Percentiles rank a stretch among this genome's conserved stretches.
Evolutionary conservation across 2,797 vertebrate species (phyloP).

Genomic region (Pangasius larnaudii): DNA sequence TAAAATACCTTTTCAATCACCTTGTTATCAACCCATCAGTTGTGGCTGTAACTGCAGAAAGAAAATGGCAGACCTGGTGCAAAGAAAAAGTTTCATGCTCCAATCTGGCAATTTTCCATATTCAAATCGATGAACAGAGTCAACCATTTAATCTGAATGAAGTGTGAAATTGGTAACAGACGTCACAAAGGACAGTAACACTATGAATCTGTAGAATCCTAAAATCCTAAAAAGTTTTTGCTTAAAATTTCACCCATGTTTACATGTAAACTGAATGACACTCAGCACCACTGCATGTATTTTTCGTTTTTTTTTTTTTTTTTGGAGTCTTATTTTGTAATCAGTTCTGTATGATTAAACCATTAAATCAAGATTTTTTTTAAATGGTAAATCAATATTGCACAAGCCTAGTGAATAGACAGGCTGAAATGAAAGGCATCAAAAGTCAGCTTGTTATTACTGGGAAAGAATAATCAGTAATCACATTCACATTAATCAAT

Average conservation of each 20-base stretch:
- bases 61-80: not conserved
- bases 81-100: not conserved
- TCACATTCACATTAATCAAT: slow-evolving; percentile 9
- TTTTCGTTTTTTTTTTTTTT: not conserved
- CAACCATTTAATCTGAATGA: not conserved
- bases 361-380: not conserved
- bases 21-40: not conserved
- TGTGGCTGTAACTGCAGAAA: not conserved
- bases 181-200: not conserved
- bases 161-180: not conserved
- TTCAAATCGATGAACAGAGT: not conserved
- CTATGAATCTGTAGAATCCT: not conserved
- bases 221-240: not conserved
- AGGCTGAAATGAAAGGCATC: slow-evolving; percentile 19
- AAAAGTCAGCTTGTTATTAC: not conserved
- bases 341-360: not conserved
- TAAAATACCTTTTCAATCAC: not conserved
- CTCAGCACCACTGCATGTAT: not conserved
- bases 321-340: not conserved
- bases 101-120: not conserved
- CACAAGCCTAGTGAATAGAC: slow-evolving; percentile 22
- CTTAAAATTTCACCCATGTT: too few relatives aligned
- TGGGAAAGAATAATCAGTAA: slow-evolving; percentile 31
- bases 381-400: not conserved
- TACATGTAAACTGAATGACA: not conserved